A percentile compares a stretch with the other conserved stretches of the same genome.
These are phyloP conservation scores for Parus major DNA, from an alignment of 2,113 vertebrate species.

Conservation along the genomic window DNA sequence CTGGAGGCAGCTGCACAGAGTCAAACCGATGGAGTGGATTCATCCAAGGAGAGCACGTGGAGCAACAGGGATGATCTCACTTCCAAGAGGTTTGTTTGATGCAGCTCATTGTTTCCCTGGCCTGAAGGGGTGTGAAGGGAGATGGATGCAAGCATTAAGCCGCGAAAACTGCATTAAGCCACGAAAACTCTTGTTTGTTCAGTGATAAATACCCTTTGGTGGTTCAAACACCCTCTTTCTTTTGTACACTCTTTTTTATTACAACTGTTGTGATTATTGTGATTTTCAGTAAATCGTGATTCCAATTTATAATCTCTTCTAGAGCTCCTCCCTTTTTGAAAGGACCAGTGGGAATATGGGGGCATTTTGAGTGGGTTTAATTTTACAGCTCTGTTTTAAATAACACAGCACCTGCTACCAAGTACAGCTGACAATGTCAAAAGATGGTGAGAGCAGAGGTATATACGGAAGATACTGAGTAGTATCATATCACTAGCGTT, in stretches of 20 bases:
- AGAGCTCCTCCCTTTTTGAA: neutral
- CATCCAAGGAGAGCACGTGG: rapidly evolving
- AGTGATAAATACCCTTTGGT: neutral
- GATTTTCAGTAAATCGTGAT: neutral
- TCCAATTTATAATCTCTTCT: neutral
- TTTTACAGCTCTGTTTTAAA: neutral
- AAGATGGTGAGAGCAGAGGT: neutral
- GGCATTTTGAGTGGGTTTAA: neutral
- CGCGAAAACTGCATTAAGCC: neutral
- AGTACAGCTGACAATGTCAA: neutral
- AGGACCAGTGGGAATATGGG: neutral
- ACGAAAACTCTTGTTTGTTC: rapidly evolving
- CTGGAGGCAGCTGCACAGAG: rapidly evolving
- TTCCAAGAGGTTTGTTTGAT: rapidly evolving
- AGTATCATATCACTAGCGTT: neutral
- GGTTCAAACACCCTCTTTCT: neutral
- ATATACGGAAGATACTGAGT: neutral
- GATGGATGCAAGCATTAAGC: neutral
- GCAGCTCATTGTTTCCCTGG: neutral
- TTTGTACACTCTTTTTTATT: neutral
- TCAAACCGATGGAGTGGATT: rapidly evolving
- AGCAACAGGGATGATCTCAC: neutral
- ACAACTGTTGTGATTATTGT: neutral
- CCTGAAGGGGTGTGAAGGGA: neutral
- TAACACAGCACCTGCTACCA: neutral